These are phyloP conservation scores for Eristalinus sepulchralis DNA, from an alignment of 2,888 invertebrate species.

Conservation along the genomic window DNA sequence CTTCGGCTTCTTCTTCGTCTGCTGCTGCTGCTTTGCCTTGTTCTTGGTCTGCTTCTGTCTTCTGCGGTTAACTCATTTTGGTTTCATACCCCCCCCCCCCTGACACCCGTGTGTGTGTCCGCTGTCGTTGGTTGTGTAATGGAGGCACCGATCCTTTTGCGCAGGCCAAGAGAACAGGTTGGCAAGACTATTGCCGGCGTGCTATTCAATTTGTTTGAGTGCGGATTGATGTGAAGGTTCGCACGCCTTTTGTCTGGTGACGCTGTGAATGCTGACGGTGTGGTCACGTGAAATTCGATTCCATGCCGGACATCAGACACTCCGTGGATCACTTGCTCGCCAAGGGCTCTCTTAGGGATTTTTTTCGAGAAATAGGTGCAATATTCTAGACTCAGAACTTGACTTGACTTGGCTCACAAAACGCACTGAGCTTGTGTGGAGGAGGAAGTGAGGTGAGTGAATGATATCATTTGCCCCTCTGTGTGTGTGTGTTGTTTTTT, in stretches of 20 bases:
- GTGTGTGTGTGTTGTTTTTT: not conserved
- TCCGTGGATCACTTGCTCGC: not conserved
- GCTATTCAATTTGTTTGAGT: conserved; percentile 65
- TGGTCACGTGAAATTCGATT: conserved; percentile 64
- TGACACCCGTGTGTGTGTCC: too few species aligned
- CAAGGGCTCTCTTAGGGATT: too few species aligned
- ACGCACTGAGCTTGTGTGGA: too few species aligned
- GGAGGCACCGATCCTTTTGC: conserved; percentile 44
- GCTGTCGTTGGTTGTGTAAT: not conserved
- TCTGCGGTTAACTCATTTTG: conserved; percentile 53
- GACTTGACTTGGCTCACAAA: too few species aligned
- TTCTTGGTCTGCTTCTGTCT: conserved; percentile 14
- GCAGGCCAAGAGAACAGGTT: conserved; percentile 56
- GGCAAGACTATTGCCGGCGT: conserved; percentile 33
- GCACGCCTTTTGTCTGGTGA: conserved; percentile 18
- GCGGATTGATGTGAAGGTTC: conserved; percentile 10
- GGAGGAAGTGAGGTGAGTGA: too few species aligned
- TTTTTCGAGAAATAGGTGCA: too few species aligned
- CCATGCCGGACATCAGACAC: conserved; percentile 45
- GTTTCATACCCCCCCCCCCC: conserved; percentile 33
- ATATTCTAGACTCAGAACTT: too few species aligned
- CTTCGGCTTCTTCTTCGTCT: conserved; percentile 53
- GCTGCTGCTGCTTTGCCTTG: conserved; percentile 62
- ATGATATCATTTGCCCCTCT: too few species aligned
- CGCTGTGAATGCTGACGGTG: not conserved